These are phyloP conservation scores for Helostoma temminkii DNA, from an alignment of 2,797 vertebrate species.

Conservation along the genomic window DNA sequence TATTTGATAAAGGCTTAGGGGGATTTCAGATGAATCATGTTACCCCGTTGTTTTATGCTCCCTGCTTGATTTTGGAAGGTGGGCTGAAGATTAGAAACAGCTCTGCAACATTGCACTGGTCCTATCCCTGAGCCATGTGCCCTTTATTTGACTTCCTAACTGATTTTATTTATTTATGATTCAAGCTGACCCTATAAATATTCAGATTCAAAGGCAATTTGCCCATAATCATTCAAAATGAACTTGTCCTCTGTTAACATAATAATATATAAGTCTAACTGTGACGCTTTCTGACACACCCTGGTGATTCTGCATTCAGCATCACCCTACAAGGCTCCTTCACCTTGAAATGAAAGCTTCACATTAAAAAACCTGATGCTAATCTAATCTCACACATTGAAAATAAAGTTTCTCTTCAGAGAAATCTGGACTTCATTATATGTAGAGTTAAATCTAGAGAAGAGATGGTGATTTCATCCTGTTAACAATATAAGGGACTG, in stretches of 20 bases:
- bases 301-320: conserved; percentile 1
- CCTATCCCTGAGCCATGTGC: not conserved
- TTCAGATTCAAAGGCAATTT: conserved; percentile 44
- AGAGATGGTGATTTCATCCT: conserved; percentile 29
- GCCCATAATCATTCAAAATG: conserved; percentile 38
- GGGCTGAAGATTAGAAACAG: conserved; percentile 51
- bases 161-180: conserved; percentile 54
- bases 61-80: conserved; percentile 54
- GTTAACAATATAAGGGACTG: conserved; percentile 20
- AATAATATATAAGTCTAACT: conserved; percentile 24
- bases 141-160: conserved; percentile 41
- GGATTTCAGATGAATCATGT: conserved; percentile 70
- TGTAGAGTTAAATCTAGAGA: conserved; percentile 37
- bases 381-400: conserved; percentile 32
- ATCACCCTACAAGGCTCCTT: conserved; percentile 1
- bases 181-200: conserved; percentile 27
- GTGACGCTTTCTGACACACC: conserved; percentile 2
- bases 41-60: conserved; percentile 49
- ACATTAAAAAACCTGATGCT: conserved; percentile 16
- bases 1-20: conserved; percentile 72
- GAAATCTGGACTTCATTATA: conserved; percentile 25
- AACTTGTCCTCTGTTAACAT: conserved; percentile 38
- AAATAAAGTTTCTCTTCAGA: conserved; percentile 42
- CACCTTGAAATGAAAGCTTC: conserved; percentile 34
- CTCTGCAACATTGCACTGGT: conserved; percentile 5